A percentile compares a stretch with the other conserved stretches of the same genome.
Evolutionary conservation across 2,888 invertebrate genomes (phyloP).

Genomic region (Nezara viridula): DNA sequence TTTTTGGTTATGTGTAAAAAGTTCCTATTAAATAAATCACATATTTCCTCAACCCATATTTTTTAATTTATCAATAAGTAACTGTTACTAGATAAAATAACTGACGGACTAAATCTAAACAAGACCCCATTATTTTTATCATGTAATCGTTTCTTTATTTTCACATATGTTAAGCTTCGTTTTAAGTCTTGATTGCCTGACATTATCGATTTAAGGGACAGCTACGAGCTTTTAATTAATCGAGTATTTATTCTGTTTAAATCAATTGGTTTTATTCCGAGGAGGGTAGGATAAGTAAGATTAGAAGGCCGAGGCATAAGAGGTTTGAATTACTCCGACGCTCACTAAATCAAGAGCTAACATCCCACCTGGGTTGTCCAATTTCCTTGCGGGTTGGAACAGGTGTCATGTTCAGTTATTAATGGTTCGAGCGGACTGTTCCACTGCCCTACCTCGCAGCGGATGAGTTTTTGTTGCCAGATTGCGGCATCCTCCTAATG

Average conservation of each 20-base stretch:
- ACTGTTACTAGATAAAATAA: too few species aligned
- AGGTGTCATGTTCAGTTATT: constrained; percentile 26
- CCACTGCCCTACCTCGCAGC: background rate
- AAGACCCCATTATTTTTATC: too few species aligned
- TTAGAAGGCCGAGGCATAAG: background rate
- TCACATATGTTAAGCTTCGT: too few species aligned
- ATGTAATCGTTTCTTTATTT: too few species aligned
- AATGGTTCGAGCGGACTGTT: background rate
- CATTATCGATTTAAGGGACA: background rate
- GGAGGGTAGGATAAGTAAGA: background rate
- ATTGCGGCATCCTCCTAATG: background rate
- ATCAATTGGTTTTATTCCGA: background rate
- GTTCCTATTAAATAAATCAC: too few species aligned
- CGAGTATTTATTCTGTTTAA: background rate
- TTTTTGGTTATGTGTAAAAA: too few species aligned
- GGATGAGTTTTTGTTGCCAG: background rate
- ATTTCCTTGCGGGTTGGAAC: constrained; percentile 31
- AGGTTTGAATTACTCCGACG: background rate
- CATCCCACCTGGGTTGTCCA: background rate
- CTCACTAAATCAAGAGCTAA: background rate
- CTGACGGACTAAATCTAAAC: too few species aligned
- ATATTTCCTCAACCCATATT: too few species aligned
- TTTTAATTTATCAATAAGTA: too few species aligned
- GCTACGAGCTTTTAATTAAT: background rate
- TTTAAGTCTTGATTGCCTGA: background rate